Evolutionary conservation across 2,797 vertebrate genomes (phyloP).

Genomic region (Buceros bicornis): DNA sequence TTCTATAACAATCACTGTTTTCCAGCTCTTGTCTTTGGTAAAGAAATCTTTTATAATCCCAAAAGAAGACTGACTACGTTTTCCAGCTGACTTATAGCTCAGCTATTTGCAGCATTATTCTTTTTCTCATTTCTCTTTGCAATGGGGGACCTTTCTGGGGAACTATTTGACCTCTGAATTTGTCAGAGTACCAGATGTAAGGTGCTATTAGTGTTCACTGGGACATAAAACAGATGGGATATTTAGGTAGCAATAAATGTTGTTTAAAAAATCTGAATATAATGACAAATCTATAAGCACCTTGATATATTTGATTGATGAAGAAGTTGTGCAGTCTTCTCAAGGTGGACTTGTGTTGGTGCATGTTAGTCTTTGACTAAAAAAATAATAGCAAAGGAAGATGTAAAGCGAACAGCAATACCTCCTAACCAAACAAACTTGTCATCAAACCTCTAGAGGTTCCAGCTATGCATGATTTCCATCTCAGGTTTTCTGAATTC

Average conservation of each 20-base stretch:
- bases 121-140: neutral
- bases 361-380: neutral
- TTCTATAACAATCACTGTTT: neutral
- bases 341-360: neutral
- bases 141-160: neutral
- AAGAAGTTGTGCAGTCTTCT: neutral
- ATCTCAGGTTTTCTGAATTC: neutral
- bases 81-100: neutral
- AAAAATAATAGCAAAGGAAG: neutral
- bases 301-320: neutral
- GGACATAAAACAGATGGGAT: neutral
- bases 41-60: neutral
- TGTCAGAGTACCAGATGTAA: neutral
- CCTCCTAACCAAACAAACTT: neutral
- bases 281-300: neutral
- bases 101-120: neutral
- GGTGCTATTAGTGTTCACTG: neutral
- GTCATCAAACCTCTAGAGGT: neutral
- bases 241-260: neutral
- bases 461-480: neutral
- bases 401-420: neutral
- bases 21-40: constrained; percentile 3
- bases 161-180: neutral
- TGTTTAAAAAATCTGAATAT: neutral
- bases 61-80: neutral